Evolutionary conservation across 2,797 vertebrate species (phyloP).

Genomic region (Hypotaenidia okinawae): DNA sequence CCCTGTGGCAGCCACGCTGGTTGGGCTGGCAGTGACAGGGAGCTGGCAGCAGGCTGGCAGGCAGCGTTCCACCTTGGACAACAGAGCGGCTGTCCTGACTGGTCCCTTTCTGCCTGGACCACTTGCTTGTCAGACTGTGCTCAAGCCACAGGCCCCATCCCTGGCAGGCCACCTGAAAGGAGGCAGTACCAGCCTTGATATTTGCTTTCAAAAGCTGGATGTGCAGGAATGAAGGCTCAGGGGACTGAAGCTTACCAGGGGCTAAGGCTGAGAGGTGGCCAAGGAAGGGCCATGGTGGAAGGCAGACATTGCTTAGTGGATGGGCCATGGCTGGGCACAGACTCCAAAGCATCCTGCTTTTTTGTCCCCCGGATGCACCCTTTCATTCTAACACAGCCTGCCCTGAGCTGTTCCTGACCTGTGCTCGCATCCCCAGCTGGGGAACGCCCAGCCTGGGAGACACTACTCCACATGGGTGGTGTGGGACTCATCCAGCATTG

Average conservation of each 20-base stretch:
- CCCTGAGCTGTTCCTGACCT: not conserved
- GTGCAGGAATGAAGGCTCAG: not conserved
- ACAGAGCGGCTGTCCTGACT: not conserved
- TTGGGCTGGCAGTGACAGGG: not conserved
- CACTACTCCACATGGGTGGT: fast-evolving
- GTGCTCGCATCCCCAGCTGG: fast-evolving
- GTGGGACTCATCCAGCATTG: fast-evolving
- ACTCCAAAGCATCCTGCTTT: not conserved
- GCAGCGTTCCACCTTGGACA: not conserved
- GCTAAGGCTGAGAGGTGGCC: not conserved
- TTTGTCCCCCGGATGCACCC: not conserved
- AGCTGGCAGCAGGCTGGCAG: not conserved
- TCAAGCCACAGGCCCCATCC: not conserved
- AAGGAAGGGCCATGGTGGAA: not conserved
- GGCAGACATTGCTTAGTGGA: not conserved
- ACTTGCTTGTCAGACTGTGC: not conserved
- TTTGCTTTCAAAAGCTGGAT: not conserved
- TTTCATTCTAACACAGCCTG: not conserved
- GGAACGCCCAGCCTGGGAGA: not conserved
- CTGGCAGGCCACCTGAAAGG: not conserved
- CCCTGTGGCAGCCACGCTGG: not conserved
- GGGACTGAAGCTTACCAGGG: not conserved
- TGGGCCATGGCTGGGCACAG: not conserved
- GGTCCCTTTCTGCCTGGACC: not conserved
- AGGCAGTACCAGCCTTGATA: not conserved